Percentiles rank a stretch among this genome's conserved stretches.
phyloP scores from a whole-genome alignment of 2,797 vertebrate genomes.

The Sternarchorhynchus goeldii region DNA sequence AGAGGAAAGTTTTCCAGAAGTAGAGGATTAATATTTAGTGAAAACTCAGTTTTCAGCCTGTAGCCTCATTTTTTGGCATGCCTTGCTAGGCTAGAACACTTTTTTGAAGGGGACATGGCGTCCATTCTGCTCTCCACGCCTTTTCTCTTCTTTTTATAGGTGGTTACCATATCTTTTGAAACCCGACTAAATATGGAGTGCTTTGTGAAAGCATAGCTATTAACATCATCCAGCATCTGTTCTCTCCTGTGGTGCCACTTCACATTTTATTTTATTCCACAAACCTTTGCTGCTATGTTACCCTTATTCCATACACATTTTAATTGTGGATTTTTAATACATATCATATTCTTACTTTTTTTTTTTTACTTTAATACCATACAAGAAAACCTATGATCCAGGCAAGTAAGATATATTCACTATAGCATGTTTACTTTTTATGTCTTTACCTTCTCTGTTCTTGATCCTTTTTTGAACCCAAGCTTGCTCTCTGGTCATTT shows the following conservation, averaged over 20 bases:
- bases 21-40: too few species aligned
- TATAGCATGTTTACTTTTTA: constrained; percentile 37
- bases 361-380: too few species aligned
- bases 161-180: background rate
- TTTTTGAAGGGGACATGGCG: background rate
- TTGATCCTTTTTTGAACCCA: constrained; percentile 33
- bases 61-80: background rate
- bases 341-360: too few species aligned
- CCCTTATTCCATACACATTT: too few species aligned
- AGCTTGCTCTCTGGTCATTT: constrained; percentile 30
- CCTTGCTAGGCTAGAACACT: background rate
- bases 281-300: too few species aligned
- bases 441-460: constrained; percentile 24
- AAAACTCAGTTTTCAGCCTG: too few species aligned
- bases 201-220: too few species aligned
- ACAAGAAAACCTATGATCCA: background rate
- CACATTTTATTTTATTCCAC: too few species aligned
- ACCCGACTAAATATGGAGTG: background rate
- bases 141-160: background rate
- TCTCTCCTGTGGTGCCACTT: too few species aligned
- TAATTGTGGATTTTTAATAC: too few species aligned
- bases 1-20: too few species aligned
- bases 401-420: background rate
- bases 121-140: background rate
- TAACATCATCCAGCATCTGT: too few species aligned